Evolutionary conservation across 53 echinoderm and acorn worm species (phyloP).

Genomic region (Echinarachnius parma): DNA sequence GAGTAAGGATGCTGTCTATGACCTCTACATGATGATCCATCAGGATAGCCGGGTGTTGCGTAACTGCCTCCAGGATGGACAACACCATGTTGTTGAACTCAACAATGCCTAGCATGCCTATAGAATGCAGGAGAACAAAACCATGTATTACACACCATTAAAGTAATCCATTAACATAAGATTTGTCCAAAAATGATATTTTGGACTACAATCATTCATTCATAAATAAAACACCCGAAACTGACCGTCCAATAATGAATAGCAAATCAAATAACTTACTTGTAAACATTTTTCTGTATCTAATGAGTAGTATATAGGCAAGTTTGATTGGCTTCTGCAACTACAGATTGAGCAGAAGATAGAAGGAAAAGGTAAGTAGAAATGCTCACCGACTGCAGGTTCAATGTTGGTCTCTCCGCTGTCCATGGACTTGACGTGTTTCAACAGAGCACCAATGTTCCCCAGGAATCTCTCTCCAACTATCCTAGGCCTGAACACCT

Average conservation of each 20-base stretch:
- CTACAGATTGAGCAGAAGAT: neutral
- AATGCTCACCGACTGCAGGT: constrained; percentile 86
- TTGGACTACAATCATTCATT: too few relatives aligned
- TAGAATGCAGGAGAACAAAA: too few relatives aligned
- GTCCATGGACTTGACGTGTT: constrained; percentile 87
- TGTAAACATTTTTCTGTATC: too few relatives aligned
- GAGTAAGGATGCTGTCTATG: constrained; percentile 70
- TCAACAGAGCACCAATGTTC: constrained; percentile 76
- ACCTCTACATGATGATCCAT: constrained; percentile 80
- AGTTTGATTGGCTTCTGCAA: too few relatives aligned
- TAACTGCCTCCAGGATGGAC: constrained; percentile 80
- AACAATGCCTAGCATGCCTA: constrained; percentile 77
- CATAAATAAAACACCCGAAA: too few relatives aligned
- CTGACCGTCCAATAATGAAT: too few relatives aligned
- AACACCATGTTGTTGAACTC: constrained; percentile 83
- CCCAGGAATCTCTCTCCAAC: constrained; percentile 72
- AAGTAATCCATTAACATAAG: too few relatives aligned
- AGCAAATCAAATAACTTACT: too few relatives aligned
- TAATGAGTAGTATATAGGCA: too few relatives aligned
- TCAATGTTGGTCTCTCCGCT: constrained; percentile 94
- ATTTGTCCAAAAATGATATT: too few relatives aligned
- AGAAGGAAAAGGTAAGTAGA: too few relatives aligned
- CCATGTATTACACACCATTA: too few relatives aligned
- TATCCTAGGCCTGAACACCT: constrained; percentile 76
- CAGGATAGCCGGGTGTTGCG: constrained; percentile 83